Evolutionary conservation across 2,797 vertebrate species (phyloP), one percentile per base, ranked within the genome.

Genomic region (Cynodonichthys magdalenae): DNA sequence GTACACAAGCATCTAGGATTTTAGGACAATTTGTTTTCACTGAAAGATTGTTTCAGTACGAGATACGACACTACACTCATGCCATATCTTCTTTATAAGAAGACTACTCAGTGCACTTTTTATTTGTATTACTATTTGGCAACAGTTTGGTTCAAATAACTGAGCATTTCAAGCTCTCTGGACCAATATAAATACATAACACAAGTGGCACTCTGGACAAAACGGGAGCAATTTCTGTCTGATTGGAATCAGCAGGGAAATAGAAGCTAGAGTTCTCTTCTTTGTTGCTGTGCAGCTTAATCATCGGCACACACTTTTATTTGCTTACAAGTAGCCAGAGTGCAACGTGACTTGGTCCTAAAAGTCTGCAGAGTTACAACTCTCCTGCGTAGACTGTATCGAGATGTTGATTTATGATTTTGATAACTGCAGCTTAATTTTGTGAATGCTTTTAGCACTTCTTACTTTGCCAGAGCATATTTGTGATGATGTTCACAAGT

Each of bases 21-120:
- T 66, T 63, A 64, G 65, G 48, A 59, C 53, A 45, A 3, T 77
- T 76, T 74, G 48, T 50, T 73, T 77, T 63, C 58, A 72, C 61
- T 36, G 65, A 75, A 77, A 53, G 76, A 83, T 76, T 80, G 70
- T 87, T 87, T 74, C 75, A 75, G 83, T 83, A 85, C 67, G 86
- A 83, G 77, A 89, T 71, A 77, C 80, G 82, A 85, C 69, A 70
- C 81, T 86, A 92, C 84, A 77, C 81, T 87, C 89, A 92, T 91
- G 84, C 75, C 80, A 88, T 93, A 92, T 90, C 93, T 94, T 94
- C 93, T 94, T 94, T 93, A 94, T 94, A 94, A 94, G 94, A 94
- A 93, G 93, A 91, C 88, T 31, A 85, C 66, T 86, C 81, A 67
- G 60, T 90, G 90, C 90, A 93, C 91, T 86, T 92, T 90, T 84